Conservation (phyloP, 2,888 invertebrate species). For the Dione juno region DNA sequence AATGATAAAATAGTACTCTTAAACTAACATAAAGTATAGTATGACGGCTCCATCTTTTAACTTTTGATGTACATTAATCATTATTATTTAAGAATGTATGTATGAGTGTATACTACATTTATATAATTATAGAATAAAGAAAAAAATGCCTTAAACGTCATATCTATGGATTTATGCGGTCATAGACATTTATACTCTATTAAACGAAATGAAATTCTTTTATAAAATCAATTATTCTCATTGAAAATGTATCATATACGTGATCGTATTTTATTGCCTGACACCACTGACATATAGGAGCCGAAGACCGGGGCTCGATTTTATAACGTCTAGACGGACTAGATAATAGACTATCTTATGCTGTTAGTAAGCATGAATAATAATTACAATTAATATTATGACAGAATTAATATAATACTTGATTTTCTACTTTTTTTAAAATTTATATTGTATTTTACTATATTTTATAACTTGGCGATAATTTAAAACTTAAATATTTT, state of each 20-base stretch:
- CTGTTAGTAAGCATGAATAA: neutral
- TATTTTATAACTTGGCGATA: too few species aligned
- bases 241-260: neutral
- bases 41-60: neutral
- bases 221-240: too few species aligned
- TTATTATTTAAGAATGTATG: too few species aligned
- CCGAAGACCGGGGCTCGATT: slow-evolving; percentile 38
- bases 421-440: neutral
- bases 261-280: slow-evolving; percentile 36
- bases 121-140: too few species aligned
- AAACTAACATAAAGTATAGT: neutral
- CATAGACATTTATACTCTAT: too few species aligned
- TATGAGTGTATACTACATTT: too few species aligned
- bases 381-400: neutral
- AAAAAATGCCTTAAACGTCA: too few species aligned
- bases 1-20: neutral
- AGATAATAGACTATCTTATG: slow-evolving; percentile 18
- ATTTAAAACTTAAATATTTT: too few species aligned
- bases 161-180: too few species aligned
- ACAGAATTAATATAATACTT: neutral
- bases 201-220: too few species aligned
- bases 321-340: slow-evolving; percentile 49
- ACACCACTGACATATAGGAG: slow-evolving; percentile 46
- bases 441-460: too few species aligned
- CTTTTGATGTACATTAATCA: too few species aligned